Conservation (phyloP, 1,140 invertebrate genomes). For the Ladona fulva region DNA sequence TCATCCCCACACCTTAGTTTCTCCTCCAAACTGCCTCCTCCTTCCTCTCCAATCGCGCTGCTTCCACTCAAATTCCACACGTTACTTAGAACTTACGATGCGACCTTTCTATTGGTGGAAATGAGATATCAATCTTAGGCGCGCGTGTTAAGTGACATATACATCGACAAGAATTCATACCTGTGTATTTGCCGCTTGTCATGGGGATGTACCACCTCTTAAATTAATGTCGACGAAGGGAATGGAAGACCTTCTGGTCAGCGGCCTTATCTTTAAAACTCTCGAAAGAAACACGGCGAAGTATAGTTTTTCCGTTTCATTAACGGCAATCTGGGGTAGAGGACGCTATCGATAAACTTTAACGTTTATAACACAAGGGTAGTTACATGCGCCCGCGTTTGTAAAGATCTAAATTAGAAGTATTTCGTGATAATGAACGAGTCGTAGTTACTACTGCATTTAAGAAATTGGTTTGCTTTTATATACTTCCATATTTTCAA, state of each 20-base stretch:
- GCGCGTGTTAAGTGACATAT: background rate
- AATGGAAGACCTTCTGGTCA: background rate
- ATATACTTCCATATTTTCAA: too few species aligned
- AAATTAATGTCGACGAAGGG: background rate
- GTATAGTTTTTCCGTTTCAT: too few species aligned
- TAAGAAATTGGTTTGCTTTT: too few species aligned
- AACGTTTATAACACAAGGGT: too few species aligned
- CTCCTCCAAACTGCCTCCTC: background rate
- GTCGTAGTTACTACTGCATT: too few species aligned
- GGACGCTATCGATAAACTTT: too few species aligned
- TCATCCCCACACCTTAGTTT: background rate
- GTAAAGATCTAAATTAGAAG: too few species aligned
- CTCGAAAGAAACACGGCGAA: background rate
- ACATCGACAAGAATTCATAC: background rate
- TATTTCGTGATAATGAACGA: too few species aligned
- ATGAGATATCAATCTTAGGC: conserved; percentile 1
- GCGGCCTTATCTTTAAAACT: background rate
- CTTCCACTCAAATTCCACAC: background rate
- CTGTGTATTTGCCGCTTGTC: background rate
- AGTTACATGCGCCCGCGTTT: too few species aligned
- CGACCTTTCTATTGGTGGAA: background rate
- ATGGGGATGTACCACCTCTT: background rate
- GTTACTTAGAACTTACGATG: too few species aligned
- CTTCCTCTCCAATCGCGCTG: background rate
- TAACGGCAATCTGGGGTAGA: too few species aligned